Conservation (phyloP, 2,888 invertebrate species). For the Torymus tubicola region DNA sequence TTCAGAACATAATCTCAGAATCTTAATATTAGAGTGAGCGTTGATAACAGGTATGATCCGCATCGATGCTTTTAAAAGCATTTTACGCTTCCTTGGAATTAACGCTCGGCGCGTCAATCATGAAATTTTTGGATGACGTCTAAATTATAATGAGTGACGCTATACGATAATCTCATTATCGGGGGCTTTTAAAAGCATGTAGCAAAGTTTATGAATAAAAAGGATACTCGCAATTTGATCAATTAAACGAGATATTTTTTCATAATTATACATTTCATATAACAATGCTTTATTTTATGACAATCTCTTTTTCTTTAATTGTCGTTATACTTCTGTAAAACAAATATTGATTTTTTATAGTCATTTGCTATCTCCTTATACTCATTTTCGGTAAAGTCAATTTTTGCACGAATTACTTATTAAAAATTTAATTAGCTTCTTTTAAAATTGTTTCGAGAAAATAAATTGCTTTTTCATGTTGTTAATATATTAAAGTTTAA, state of each 20-base stretch:
- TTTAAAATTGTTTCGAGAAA: too few relatives aligned
- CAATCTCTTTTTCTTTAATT: too few relatives aligned
- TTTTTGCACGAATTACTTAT: too few relatives aligned
- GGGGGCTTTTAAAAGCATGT: conserved; percentile 40
- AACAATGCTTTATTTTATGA: too few relatives aligned
- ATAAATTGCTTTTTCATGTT: too few relatives aligned
- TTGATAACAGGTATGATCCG: neutral
- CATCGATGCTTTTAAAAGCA: conserved; percentile 40
- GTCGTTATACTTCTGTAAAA: too few relatives aligned
- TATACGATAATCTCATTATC: conserved; percentile 42
- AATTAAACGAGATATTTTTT: neutral
- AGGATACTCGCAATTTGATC: conserved; percentile 1
- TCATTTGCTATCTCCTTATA: too few relatives aligned
- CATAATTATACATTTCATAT: too few relatives aligned
- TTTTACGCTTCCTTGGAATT: conserved; percentile 13
- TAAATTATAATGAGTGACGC: conserved; percentile 52
- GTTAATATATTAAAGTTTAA: too few relatives aligned
- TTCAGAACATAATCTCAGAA: neutral
- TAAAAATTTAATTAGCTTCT: too few relatives aligned
- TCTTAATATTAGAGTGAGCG: neutral
- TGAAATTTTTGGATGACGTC: conserved; percentile 31
- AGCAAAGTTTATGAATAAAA: conserved; percentile 26
- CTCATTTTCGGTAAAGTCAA: too few relatives aligned
- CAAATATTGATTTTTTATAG: too few relatives aligned
- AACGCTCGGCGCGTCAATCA: conserved; percentile 44